Evolutionary conservation across 2,113 vertebrate species (phyloP).

Genomic region (Cyprinodon brontotheroides): DNA sequence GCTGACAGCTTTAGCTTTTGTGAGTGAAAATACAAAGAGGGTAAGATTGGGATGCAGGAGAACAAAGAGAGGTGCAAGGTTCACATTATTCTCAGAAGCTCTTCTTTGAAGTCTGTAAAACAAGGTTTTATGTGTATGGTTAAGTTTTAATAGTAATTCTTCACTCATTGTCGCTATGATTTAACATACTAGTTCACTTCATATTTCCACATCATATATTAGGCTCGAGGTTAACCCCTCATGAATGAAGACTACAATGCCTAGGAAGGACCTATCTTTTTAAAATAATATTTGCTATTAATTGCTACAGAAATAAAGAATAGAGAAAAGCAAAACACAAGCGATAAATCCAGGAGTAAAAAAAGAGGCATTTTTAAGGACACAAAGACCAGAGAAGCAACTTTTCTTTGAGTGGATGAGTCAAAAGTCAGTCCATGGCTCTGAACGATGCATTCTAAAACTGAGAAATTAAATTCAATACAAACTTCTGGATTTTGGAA

Average conservation of each 20-base stretch:
- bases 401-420: too few species aligned
- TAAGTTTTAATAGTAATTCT: background rate
- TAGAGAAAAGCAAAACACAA: too few species aligned
- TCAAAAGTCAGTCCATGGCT: too few species aligned
- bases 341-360: too few species aligned
- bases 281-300: too few species aligned
- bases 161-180: background rate
- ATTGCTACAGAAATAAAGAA: too few species aligned
- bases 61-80: conserved; percentile 2
- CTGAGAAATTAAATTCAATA: too few species aligned
- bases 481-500: too few species aligned
- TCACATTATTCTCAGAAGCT: background rate
- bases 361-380: too few species aligned
- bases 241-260: background rate
- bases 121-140: background rate
- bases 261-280: too few species aligned
- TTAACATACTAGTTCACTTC: background rate
- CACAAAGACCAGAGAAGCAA: too few species aligned
- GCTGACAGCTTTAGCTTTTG: conserved; percentile 29
- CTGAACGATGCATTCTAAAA: too few species aligned
- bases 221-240: background rate
- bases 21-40: conserved; percentile 11
- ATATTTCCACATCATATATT: background rate
- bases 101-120: background rate
- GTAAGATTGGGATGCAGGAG: conserved; percentile 3